Percentiles rank a stretch among this genome's conserved stretches.
phyloP scores from a whole-genome alignment of 2,888 invertebrate species.

The Ormyrus labotus region DNA sequence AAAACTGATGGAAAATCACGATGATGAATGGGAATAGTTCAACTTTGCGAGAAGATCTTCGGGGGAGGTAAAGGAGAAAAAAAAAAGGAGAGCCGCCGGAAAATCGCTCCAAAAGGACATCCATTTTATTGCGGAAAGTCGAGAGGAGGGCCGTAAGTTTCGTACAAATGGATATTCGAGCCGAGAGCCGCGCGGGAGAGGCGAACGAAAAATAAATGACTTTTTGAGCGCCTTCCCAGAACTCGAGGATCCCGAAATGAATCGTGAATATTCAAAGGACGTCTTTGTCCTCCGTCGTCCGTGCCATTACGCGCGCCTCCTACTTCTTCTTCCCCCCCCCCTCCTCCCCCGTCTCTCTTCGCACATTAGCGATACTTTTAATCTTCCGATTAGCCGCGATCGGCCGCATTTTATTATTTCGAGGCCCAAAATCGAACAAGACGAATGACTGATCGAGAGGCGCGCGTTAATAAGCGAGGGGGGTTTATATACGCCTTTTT shows the following conservation, averaged over 20 bases:
- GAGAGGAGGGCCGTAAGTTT: slow-evolving; percentile 42
- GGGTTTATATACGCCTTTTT: no score
- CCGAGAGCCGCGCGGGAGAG: not conserved
- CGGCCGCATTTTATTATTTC: slow-evolving; percentile 31
- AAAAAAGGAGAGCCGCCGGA: not conserved
- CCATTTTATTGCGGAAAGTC: slow-evolving; percentile 40
- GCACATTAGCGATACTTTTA: slow-evolving; percentile 52
- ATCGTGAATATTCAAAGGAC: slow-evolving; percentile 64
- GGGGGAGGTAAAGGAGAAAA: not conserved
- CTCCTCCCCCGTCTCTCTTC: slow-evolving; percentile 23
- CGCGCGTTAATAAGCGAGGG: slow-evolving; percentile 5
- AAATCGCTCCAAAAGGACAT: slow-evolving; percentile 10
- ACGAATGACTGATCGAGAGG: slow-evolving; percentile 33
- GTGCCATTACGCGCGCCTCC: slow-evolving; percentile 42
- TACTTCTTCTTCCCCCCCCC: not conserved
- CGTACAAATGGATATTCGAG: slow-evolving; percentile 52
- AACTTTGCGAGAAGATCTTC: slow-evolving; percentile 1
- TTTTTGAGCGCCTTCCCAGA: slow-evolving; percentile 46
- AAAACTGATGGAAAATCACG: slow-evolving; percentile 19
- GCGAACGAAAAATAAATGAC: slow-evolving; percentile 46
- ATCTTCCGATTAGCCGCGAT: slow-evolving; percentile 47
- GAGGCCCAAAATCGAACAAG: slow-evolving; percentile 39
- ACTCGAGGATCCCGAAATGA: slow-evolving; percentile 56
- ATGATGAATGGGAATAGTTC: slow-evolving; percentile 44
- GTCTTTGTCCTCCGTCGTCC: slow-evolving; percentile 59